Percentiles rank a stretch among this genome's conserved stretches.
phyloP scores from a whole-genome alignment of 2,797 vertebrate species.

The Sebastes taczanowskii region DNA sequence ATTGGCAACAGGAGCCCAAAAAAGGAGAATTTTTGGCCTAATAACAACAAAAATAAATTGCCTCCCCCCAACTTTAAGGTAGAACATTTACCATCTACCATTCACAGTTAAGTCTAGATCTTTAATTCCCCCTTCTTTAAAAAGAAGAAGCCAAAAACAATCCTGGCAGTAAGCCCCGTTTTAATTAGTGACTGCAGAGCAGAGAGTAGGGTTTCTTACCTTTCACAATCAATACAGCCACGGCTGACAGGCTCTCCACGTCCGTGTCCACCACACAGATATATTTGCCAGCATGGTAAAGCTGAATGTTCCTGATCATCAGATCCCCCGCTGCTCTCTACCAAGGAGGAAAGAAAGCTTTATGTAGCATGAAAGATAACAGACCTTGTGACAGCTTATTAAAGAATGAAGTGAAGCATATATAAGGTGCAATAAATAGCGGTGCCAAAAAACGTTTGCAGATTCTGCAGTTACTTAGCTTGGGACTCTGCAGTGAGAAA shows the following conservation, averaged over 20 bases:
- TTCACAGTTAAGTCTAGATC: constrained; percentile 4
- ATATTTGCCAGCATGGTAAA: constrained; percentile 93
- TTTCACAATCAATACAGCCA: constrained; percentile 94
- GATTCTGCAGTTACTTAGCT: constrained; percentile 29
- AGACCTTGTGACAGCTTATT: constrained; percentile 71
- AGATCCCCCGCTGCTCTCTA: constrained; percentile 93
- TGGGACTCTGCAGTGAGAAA: neutral
- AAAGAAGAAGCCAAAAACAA: constrained; percentile 35
- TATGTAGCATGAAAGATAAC: constrained; percentile 74
- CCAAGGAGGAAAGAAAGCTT: constrained; percentile 57
- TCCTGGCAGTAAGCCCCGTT: constrained; percentile 28
- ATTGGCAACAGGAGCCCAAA: neutral
- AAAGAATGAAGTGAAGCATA: constrained; percentile 64
- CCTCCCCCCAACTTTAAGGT: neutral
- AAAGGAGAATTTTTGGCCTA: neutral
- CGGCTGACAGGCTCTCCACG: constrained; percentile 93
- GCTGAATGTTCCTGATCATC: constrained; percentile 96
- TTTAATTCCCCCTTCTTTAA: constrained; percentile 3
- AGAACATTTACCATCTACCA: constrained; percentile 5
- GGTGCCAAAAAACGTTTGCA: constrained; percentile 13
- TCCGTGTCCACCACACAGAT: constrained; percentile 94
- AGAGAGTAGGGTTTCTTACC: constrained; percentile 82
- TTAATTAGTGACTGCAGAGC: constrained; percentile 65
- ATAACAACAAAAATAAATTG: neutral
- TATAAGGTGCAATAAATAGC: constrained; percentile 62